Percentiles rank a stretch among this genome's conserved stretches.
phyloP scores from a whole-genome alignment of 2,113 vertebrate species.

The Galeopterus variegatus region DNA sequence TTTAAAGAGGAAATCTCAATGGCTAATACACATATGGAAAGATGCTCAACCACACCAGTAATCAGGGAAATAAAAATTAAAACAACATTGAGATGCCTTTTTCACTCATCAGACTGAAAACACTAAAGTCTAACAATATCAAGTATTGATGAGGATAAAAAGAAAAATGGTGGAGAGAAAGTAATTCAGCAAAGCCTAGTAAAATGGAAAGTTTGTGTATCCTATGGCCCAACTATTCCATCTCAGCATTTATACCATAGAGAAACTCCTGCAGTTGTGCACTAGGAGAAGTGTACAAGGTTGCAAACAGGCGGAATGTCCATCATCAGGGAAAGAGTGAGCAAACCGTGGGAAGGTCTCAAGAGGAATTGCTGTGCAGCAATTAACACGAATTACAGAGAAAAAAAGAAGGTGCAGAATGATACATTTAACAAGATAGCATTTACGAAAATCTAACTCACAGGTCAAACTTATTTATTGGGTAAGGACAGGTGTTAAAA shows the following conservation, averaged over 20 bases:
- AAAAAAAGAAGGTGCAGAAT: background rate
- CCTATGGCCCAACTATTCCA: background rate
- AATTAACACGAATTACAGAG: background rate
- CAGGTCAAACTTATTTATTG: background rate
- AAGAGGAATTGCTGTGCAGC: background rate
- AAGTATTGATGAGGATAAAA: background rate
- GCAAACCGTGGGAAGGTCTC: background rate
- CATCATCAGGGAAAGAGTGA: background rate
- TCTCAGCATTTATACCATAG: background rate
- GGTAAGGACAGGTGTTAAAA: background rate
- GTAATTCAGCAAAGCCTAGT: background rate
- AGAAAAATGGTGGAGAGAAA: background rate
- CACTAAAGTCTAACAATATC: background rate
- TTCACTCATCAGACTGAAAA: slow-evolving; percentile 9
- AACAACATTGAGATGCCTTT: background rate
- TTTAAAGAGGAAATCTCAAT: background rate
- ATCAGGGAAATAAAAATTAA: background rate
- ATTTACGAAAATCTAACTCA: background rate
- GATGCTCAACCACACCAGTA: background rate
- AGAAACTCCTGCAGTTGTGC: background rate
- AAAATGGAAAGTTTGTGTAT: background rate
- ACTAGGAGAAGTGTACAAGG: background rate
- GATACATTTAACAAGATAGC: background rate
- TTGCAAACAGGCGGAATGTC: background rate
- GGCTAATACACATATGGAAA: background rate